Percentiles rank a stretch among this genome's conserved stretches.
phyloP scores from a whole-genome alignment of 2,797 vertebrate species.

The Chelon auratus region DNA sequence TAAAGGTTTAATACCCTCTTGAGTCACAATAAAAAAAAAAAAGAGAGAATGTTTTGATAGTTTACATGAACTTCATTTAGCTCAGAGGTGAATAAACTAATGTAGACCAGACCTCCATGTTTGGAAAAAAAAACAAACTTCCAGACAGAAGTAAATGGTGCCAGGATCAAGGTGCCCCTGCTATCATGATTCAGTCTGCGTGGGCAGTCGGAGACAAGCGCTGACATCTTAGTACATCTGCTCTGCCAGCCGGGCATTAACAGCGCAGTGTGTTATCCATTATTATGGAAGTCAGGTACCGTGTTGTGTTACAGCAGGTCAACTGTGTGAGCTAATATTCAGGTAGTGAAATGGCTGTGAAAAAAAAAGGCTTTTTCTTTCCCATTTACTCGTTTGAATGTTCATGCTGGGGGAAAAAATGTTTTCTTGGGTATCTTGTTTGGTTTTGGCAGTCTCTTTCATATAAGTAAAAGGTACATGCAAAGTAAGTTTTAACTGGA shows the following conservation, averaged over 20 bases:
- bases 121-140: background rate
- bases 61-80: background rate
- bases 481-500: background rate
- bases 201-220: constrained; percentile 64
- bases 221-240: constrained; percentile 72
- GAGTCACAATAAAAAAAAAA: constrained; percentile 12
- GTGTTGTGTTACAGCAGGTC: constrained; percentile 34
- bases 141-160: constrained; percentile 38
- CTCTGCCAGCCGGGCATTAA: constrained; percentile 57
- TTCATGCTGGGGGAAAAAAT: background rate
- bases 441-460: background rate
- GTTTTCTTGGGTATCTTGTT: background rate
- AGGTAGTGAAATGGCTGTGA: constrained; percentile 11
- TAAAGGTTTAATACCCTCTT: background rate
- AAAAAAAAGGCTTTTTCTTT: background rate
- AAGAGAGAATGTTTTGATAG: background rate
- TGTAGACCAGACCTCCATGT: background rate
- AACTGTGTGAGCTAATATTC: constrained; percentile 37
- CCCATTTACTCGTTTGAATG: background rate
- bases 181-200: constrained; percentile 71
- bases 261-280: constrained; percentile 49
- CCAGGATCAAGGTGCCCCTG: constrained; percentile 63
- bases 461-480: background rate
- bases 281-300: constrained; percentile 30
- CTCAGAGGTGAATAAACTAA: background rate